phyloP scores from a whole-genome alignment of 2,888 invertebrate genomes.

The Drosophila phalerata region DNA sequence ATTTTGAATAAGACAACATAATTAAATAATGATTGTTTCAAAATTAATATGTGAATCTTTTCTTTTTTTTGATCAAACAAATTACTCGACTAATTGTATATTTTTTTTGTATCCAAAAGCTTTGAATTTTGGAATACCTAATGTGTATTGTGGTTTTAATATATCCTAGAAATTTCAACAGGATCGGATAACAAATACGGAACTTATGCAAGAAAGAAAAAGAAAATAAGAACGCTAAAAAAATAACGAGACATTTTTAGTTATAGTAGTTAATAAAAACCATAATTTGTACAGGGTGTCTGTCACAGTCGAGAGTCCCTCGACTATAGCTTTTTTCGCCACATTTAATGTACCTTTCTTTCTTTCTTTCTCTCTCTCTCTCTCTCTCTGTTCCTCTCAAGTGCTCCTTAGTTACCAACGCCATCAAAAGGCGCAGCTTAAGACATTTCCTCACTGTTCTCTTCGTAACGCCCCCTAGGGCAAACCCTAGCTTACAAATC shows the following conservation, averaged over 20 bases:
- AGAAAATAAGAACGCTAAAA: no score
- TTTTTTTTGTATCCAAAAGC: background rate
- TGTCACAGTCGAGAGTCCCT: background rate
- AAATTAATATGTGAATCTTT: no score
- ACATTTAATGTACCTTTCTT: constrained; percentile 9
- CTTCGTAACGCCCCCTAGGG: background rate
- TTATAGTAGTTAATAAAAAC: no score
- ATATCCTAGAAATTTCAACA: no score
- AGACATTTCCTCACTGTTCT: background rate
- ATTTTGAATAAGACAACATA: no score
- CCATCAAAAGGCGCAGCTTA: constrained; percentile 49
- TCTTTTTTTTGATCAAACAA: no score
- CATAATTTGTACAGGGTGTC: background rate
- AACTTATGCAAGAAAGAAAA: background rate
- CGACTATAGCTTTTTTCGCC: background rate
- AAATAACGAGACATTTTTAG: no score
- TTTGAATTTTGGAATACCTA: background rate
- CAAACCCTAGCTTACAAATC: constrained; percentile 19
- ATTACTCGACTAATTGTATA: no score
- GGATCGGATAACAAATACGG: background rate
- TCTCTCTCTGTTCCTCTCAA: constrained; percentile 19
- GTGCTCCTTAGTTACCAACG: constrained; percentile 37
- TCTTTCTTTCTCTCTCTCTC: background rate
- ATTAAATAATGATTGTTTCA: no score
- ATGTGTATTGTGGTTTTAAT: background rate